phyloP scores from a whole-genome alignment of 1,140 invertebrate species.

The Lepidotrigona ventralis region DNA sequence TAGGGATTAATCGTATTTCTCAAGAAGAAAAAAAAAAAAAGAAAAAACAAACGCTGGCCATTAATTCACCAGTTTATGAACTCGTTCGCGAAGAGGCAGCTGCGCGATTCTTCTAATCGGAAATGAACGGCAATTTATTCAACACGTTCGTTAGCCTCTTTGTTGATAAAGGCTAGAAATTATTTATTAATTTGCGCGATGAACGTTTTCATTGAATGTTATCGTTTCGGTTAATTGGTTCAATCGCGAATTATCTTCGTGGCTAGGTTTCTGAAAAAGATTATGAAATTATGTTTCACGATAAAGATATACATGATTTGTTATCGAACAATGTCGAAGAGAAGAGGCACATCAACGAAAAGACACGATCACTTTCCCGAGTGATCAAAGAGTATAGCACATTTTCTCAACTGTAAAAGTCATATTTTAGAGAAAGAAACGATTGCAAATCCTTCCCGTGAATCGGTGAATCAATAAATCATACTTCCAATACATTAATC shows the following conservation, averaged over 20 bases:
- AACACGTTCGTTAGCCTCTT: background rate
- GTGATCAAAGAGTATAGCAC: no score
- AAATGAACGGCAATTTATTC: background rate
- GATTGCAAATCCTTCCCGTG: no score
- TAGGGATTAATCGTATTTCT: background rate
- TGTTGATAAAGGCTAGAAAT: background rate
- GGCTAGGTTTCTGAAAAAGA: background rate
- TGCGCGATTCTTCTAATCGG: background rate
- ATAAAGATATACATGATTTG: no score
- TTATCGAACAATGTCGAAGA: no score
- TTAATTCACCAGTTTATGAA: slow-evolving; percentile 5
- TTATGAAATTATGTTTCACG: no score
- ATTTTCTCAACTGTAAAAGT: no score
- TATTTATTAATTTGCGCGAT: background rate
- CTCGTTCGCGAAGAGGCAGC: background rate
- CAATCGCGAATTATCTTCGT: background rate
- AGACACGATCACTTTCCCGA: no score
- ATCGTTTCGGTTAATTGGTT: background rate
- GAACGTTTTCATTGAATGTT: no score
- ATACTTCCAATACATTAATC: no score
- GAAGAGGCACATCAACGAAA: no score
- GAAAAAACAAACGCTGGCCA: background rate
- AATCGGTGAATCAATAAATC: no score
- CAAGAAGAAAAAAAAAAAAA: background rate
- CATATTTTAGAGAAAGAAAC: no score